These are phyloP conservation scores for Parnassius apollo DNA, from an alignment of 2,888 invertebrate genomes.

Conservation along the genomic window DNA sequence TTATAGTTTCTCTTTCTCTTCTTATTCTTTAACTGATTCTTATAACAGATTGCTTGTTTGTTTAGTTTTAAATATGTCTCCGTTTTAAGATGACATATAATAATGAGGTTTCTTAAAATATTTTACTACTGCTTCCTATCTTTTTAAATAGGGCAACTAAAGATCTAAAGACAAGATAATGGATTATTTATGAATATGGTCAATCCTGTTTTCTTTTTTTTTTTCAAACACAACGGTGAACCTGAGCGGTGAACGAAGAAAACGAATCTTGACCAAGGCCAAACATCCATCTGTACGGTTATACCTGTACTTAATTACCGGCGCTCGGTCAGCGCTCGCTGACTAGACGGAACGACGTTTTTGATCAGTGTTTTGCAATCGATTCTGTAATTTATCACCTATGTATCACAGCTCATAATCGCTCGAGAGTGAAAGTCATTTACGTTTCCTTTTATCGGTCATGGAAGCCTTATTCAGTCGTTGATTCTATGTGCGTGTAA, in stretches of 20 bases:
- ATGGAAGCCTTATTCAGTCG: slow-evolving; percentile 68
- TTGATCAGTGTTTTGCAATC: not conserved
- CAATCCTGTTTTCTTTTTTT: not conserved
- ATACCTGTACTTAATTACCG: slow-evolving; percentile 59
- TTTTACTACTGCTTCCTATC: too few relatives aligned
- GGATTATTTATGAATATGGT: too few relatives aligned
- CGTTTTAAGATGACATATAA: too few relatives aligned
- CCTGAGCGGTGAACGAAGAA: slow-evolving; percentile 31
- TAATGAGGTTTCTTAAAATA: too few relatives aligned
- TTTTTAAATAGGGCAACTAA: too few relatives aligned
- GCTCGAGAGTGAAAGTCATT: slow-evolving; percentile 32
- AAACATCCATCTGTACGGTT: slow-evolving; percentile 34
- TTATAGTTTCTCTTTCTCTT: too few relatives aligned
- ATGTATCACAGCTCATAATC: slow-evolving; percentile 38
- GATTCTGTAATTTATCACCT: slow-evolving; percentile 33
- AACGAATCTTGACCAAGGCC: slow-evolving; percentile 59
- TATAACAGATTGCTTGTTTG: too few relatives aligned
- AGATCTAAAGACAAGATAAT: too few relatives aligned
- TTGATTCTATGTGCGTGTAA: slow-evolving; percentile 68
- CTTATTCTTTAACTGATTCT: too few relatives aligned
- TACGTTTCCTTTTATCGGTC: slow-evolving; percentile 50
- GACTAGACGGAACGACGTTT: not conserved
- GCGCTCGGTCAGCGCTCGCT: slow-evolving; percentile 39
- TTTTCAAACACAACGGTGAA: slow-evolving; percentile 3
- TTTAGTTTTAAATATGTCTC: too few relatives aligned